A percentile compares a stretch with the other conserved stretches of the same genome.
These are phyloP conservation scores for Onychomys leucogaster DNA, from an alignment of 2,797 vertebrate genomes.

Conservation along the genomic window DNA sequence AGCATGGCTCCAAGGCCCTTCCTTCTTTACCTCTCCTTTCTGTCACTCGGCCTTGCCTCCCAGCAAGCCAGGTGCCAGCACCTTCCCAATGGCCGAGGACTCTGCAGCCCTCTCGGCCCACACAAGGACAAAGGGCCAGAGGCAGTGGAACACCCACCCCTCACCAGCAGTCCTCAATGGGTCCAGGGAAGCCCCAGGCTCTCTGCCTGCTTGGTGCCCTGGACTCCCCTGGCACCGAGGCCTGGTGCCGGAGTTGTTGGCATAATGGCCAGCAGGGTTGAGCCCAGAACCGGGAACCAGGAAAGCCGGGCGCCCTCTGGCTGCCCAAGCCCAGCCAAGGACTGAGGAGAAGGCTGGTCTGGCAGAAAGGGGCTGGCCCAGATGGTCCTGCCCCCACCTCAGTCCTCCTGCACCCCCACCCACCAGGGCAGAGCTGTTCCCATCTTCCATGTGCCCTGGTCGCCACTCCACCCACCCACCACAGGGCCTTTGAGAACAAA, in stretches of 20 bases:
- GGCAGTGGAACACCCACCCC: neutral
- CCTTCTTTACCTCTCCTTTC: neutral
- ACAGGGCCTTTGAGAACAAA: conserved; percentile 78
- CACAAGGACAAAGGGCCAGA: conserved; percentile 68
- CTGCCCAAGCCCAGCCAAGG: conserved; percentile 32
- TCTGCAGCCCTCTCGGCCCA: neutral
- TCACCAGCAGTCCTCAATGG: neutral
- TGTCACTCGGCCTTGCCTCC: neutral
- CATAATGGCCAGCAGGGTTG: conserved; percentile 40
- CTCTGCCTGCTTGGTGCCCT: neutral
- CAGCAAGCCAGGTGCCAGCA: neutral
- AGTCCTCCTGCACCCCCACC: conserved; percentile 18
- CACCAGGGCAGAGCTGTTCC: neutral
- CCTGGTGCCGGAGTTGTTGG: neutral
- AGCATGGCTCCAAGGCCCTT: neutral
- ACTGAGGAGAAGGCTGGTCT: conserved; percentile 3
- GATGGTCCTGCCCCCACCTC: conserved; percentile 1
- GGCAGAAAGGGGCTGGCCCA: conserved; percentile 61
- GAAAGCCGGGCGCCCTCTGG: neutral
- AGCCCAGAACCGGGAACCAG: neutral
- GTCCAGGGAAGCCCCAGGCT: neutral
- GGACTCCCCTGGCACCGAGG: neutral
- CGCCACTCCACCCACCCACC: neutral
- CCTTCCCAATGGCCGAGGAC: neutral
- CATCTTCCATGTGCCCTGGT: neutral